Base-by-base conservation (phyloP, 2,888 invertebrate genomes). In the Polydrusus cervinus region DNA sequence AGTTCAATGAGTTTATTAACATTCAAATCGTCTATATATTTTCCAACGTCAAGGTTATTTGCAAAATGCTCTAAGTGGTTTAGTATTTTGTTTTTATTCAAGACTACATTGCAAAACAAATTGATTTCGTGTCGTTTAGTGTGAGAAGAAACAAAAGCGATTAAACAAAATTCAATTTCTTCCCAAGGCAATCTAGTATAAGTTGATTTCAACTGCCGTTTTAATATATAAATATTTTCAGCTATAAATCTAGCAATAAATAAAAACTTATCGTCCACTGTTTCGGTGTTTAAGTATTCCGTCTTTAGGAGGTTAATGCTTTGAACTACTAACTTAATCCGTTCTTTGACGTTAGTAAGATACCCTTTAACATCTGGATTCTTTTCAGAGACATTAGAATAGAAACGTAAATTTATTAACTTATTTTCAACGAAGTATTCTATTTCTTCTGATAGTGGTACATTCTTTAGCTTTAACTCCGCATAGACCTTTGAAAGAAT, bases 151-250 rank as follows among this genome's bases (percentile, higher is more conserved):
- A 69, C 11, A 47, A 20, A 69, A 16, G 9, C 13, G 30, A 61
- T 38, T 11, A 69, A 34, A 30, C 60, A 69, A 69, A 69, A 69
- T 8, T 69, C n/a, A 25, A 69, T 69, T 69, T 69, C 69, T 69
- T 69, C 69, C 60, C 60, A 69, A 14, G 69, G 69, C 3, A 69
- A 14, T 14, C 10, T 69, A 18, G 43, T 38, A 43, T 69, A 69
- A 9, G 69, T 47, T 16, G 16, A 69, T 10, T 69, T 18, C 13
- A 60, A 20, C 14, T 38, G 16, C 1, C 69, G 10, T 34, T 69
- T 69, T 13, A 69, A 18, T 13, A 69, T 38, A 7, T 16, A 13
- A 5, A 69, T 25, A 34, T 69, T 38, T 60, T 60, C 60, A 14
- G 69, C 49, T 13, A 69, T 69, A 69, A 20, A 69, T 47, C n/a